A percentile compares a stretch with the other conserved stretches of the same genome.
These are phyloP conservation scores for Samia ricini DNA, from an alignment of 1,140 invertebrate species.

Conservation along the genomic window DNA sequence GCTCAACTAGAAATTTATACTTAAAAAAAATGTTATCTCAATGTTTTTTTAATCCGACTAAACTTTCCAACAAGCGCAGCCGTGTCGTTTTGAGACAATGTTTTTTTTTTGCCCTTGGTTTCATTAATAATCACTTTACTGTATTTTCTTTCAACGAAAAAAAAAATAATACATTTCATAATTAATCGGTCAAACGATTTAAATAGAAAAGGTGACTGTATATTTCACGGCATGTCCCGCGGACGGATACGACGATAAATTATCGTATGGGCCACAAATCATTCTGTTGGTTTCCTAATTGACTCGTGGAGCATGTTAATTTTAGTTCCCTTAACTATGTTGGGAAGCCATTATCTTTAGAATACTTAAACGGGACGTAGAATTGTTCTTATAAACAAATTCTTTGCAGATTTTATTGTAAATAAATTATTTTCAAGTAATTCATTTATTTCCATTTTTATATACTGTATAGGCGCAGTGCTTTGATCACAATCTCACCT, in stretches of 20 bases:
- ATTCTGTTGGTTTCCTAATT: constrained; percentile 20
- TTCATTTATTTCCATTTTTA: too few species aligned
- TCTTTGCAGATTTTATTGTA: too few species aligned
- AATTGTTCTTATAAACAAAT: background rate
- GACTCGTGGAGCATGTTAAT: constrained; percentile 17
- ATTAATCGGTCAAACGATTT: background rate
- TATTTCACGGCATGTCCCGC: constrained; percentile 2
- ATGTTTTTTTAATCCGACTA: background rate
- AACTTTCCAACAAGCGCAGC: background rate
- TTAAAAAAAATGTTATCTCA: too few species aligned
- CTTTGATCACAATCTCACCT: too few species aligned
- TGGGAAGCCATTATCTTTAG: background rate
- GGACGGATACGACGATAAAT: constrained; percentile 22
- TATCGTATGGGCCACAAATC: constrained; percentile 22
- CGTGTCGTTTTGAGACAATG: background rate
- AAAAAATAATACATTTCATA: background rate
- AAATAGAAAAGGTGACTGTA: constrained; percentile 8
- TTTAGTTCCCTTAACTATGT: constrained; percentile 18
- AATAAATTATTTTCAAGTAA: too few species aligned
- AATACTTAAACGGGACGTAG: background rate
- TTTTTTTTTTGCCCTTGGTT: background rate
- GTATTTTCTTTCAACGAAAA: background rate
- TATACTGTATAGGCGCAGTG: too few species aligned
- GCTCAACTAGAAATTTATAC: too few species aligned
- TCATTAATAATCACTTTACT: background rate